Evolutionary conservation across 2,888 invertebrate genomes (phyloP).

Genomic region (Baccha elongata): DNA sequence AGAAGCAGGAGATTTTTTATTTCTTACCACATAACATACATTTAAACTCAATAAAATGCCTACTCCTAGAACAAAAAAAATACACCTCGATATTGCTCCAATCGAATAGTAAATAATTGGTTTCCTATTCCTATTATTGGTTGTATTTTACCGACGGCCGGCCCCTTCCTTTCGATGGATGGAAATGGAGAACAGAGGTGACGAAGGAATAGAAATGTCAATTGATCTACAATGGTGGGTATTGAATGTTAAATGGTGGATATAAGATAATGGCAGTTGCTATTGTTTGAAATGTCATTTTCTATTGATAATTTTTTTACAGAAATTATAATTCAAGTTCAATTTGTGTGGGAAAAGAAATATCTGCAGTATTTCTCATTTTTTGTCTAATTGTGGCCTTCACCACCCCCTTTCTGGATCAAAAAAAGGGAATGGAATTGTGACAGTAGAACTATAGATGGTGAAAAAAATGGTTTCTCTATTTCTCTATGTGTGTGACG

Average conservation of each 20-base stretch:
- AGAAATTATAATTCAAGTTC: conserved; percentile 25
- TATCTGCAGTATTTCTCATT: conserved; percentile 54
- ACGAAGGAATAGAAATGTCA: not conserved
- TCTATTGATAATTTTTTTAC: not conserved
- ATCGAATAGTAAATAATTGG: conserved; percentile 73
- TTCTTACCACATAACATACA: conserved; percentile 60
- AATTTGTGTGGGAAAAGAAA: not conserved
- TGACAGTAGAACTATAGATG: conserved; percentile 68
- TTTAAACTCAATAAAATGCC: conserved; percentile 19
- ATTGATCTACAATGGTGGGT: not conserved
- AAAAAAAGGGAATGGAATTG: too few species aligned
- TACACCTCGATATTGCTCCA: conserved; percentile 71
- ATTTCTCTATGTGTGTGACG: conserved; percentile 66
- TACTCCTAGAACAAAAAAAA: conserved; percentile 29
- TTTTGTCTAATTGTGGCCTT: conserved; percentile 60
- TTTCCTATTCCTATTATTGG: conserved; percentile 72
- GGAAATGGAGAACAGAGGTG: not conserved
- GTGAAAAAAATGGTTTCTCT: conserved; percentile 59
- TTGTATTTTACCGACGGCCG: conserved; percentile 61
- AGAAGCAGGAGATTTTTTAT: conserved; percentile 44
- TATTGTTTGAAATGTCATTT: conserved; percentile 1
- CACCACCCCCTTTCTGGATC: conserved; percentile 25
- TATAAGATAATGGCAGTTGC: not conserved
- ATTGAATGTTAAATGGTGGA: conserved; percentile 1
- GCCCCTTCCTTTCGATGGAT: conserved; percentile 64